These are phyloP conservation scores for Allolobophora icterica DNA, from an alignment of 2,888 invertebrate species.

Conservation along the genomic window DNA sequence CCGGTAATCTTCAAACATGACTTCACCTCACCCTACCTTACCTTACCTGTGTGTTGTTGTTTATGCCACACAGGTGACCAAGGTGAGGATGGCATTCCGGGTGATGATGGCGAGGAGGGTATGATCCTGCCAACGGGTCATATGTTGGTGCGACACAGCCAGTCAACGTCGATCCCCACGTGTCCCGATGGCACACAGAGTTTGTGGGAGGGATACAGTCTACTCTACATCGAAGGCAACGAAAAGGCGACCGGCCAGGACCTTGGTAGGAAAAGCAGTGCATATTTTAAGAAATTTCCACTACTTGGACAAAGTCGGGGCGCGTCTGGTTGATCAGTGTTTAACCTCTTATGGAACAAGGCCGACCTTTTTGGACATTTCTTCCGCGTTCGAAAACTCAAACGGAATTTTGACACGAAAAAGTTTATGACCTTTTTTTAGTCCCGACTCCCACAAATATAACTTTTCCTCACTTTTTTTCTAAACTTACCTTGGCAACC, in stretches of 20 bases:
- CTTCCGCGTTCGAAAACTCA: no score
- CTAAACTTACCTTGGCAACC: no score
- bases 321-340: no score
- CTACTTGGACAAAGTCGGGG: no score
- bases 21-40: not conserved
- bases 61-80: not conserved
- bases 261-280: slow-evolving; percentile 67
- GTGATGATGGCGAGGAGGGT: slow-evolving; percentile 55
- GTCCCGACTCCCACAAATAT: no score
- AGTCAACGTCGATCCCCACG: slow-evolving; percentile 78
- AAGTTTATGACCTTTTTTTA: no score
- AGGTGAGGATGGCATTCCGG: slow-evolving; percentile 51
- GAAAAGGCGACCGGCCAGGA: slow-evolving; percentile 91
- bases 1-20: no score
- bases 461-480: no score
- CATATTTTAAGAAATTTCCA: no score
- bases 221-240: slow-evolving; percentile 90
- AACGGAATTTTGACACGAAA: no score
- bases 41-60: not conserved
- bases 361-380: no score
- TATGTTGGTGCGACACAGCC: slow-evolving; percentile 83
- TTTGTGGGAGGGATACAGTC: slow-evolving; percentile 90
- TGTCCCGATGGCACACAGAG: slow-evolving; percentile 82
- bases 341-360: no score
- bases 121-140: slow-evolving; percentile 77